These are phyloP conservation scores for Thomomys bottae DNA, from an alignment of 2,113 vertebrate genomes.

Conservation along the genomic window DNA sequence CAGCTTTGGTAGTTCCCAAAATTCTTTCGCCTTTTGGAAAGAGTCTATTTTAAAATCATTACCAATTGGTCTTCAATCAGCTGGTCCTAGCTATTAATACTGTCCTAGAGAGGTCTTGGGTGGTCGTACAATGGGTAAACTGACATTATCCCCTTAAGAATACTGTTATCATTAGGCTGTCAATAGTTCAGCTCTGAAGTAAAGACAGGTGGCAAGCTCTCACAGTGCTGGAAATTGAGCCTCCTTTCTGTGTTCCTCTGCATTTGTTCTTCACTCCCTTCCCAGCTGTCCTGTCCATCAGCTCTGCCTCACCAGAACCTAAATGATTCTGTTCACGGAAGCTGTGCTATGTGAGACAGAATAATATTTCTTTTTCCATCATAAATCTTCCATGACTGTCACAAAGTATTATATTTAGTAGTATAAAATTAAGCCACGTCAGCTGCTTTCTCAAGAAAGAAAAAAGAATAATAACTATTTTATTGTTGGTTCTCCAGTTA, in stretches of 20 bases:
- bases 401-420: constrained; percentile 60
- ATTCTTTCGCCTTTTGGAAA: background rate
- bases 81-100: background rate
- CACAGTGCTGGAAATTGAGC: no score
- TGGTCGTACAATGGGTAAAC: background rate
- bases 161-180: background rate
- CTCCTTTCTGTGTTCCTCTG: background rate
- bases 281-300: constrained; percentile 36
- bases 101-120: background rate
- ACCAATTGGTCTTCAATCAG: background rate
- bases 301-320: background rate
- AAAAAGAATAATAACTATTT: constrained; percentile 36
- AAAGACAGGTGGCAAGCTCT: background rate
- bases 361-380: constrained; percentile 42
- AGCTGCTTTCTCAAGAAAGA: constrained; percentile 50
- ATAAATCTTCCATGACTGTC: constrained; percentile 45
- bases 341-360: constrained; percentile 4
- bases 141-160: constrained; percentile 5
- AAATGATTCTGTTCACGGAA: constrained; percentile 45
- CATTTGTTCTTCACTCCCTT: background rate
- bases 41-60: background rate
- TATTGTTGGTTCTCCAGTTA: constrained; percentile 60
- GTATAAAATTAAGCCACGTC: constrained; percentile 60
- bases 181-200: background rate
- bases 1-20: background rate